phyloP scores from a whole-genome alignment of 2,113 vertebrate genomes.

The Zingel zingel region DNA sequence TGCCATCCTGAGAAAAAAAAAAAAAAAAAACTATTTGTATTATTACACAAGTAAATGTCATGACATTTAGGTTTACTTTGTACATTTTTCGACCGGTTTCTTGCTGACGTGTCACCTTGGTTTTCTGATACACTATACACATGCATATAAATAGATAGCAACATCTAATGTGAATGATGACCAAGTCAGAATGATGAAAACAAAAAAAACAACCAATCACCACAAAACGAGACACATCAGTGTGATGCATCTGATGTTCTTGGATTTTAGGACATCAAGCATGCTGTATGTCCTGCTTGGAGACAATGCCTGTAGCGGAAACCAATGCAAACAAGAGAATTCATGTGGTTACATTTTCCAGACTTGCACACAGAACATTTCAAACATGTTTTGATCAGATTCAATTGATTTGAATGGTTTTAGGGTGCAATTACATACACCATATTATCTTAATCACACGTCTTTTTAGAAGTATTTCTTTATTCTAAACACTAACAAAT shows the following conservation, averaged over 20 bases:
- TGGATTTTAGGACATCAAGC: conserved; percentile 88
- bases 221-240: conserved; percentile 92
- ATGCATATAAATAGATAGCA: neutral
- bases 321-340: neutral
- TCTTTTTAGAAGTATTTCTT: too few species aligned
- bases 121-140: neutral
- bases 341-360: neutral
- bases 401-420: neutral
- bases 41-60: neutral
- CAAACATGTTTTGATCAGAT: neutral
- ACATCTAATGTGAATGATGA: neutral
- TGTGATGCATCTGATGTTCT: conserved; percentile 89
- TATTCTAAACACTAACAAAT: too few species aligned
- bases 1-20: conserved; percentile 73
- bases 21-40: neutral
- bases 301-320: conserved; percentile 35
- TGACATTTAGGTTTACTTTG: neutral
- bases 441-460: too few species aligned
- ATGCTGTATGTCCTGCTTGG: conserved; percentile 81
- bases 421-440: neutral
- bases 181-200: neutral
- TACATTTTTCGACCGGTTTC: neutral
- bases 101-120: neutral
- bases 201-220: conserved; percentile 78
- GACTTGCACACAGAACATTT: neutral